phyloP scores from a whole-genome alignment of 2,888 invertebrate genomes.

The Aleiodes leptofemur region DNA sequence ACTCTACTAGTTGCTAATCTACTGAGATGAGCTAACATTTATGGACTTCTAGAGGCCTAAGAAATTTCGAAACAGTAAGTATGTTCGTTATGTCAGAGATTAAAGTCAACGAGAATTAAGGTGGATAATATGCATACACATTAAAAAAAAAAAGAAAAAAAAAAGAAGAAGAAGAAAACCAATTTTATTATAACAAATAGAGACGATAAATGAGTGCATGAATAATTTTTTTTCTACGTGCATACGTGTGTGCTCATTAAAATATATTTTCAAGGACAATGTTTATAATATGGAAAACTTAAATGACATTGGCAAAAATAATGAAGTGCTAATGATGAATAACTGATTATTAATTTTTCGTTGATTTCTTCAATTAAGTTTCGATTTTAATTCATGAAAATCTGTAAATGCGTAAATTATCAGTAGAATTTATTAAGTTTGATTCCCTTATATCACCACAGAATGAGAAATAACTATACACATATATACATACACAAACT shows the following conservation, averaged over 20 bases:
- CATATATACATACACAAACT: constrained; percentile 29
- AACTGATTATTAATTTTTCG: not conserved
- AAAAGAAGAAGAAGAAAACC: constrained; percentile 24
- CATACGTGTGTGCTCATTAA: constrained; percentile 20
- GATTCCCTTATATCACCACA: not conserved
- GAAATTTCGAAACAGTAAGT: constrained; percentile 14
- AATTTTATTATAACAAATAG: constrained; percentile 39
- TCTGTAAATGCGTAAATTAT: constrained; percentile 45
- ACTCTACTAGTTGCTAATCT: constrained; percentile 68
- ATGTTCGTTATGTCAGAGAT: not conserved
- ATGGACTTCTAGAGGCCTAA: constrained; percentile 53
- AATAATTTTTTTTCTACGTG: constrained; percentile 17
- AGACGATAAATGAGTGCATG: constrained; percentile 30
- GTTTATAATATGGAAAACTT: constrained; percentile 21
- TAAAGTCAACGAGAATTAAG: constrained; percentile 15
- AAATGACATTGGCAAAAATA: not conserved
- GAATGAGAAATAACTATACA: constrained; percentile 19
- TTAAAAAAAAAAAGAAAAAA: not conserved
- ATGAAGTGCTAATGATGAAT: constrained; percentile 16
- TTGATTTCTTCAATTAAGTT: not conserved
- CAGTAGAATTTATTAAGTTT: constrained; percentile 41
- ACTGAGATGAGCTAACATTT: constrained; percentile 71
- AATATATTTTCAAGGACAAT: constrained; percentile 39
- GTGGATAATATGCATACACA: constrained; percentile 39
- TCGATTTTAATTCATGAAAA: not conserved